A percentile compares a stretch with the other conserved stretches of the same genome.
These are phyloP conservation scores for Dryomyza anilis DNA, from an alignment of 2,888 invertebrate species.

Conservation along the genomic window DNA sequence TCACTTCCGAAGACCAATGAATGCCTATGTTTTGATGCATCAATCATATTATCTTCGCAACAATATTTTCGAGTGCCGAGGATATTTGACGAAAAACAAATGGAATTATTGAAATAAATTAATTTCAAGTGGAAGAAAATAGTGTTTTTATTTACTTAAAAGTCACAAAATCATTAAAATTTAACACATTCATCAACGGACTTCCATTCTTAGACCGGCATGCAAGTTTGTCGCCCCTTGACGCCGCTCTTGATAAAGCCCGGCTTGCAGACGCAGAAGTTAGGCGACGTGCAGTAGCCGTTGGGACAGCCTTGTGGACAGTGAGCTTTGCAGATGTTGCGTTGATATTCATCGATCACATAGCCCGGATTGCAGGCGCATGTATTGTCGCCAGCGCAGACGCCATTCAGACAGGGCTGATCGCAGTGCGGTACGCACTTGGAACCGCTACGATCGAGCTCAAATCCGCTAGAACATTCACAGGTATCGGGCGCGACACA, in stretches of 20 bases:
- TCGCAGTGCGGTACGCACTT: slow-evolving; percentile 67
- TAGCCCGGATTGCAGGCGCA: slow-evolving; percentile 69
- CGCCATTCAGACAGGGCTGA: slow-evolving; percentile 71
- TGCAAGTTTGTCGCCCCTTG: slow-evolving; percentile 67
- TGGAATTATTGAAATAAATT: not conserved
- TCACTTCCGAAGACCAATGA: too few species aligned
- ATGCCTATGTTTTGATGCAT: too few species aligned
- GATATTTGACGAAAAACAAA: not conserved
- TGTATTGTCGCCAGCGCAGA: slow-evolving; percentile 68
- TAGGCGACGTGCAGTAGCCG: slow-evolving; percentile 74
- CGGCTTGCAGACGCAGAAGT: slow-evolving; percentile 74
- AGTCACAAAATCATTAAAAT: slow-evolving; percentile 3
- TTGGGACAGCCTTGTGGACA: slow-evolving; percentile 76
- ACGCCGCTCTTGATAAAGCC: slow-evolving; percentile 65
- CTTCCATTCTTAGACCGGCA: slow-evolving; percentile 44
- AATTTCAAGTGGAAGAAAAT: slow-evolving; percentile 2
- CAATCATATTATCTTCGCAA: too few species aligned
- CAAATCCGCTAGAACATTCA: slow-evolving; percentile 48
- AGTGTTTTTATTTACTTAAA: slow-evolving; percentile 1
- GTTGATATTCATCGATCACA: slow-evolving; percentile 55
- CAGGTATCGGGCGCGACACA: slow-evolving; percentile 61
- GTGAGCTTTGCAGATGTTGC: slow-evolving; percentile 65
- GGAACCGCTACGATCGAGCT: slow-evolving; percentile 50
- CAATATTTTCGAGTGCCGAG: too few species aligned
- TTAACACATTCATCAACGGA: not conserved